Evolutionary conservation across 2,113 vertebrate genomes (phyloP), one percentile per base, ranked within the genome.

Genomic region (Laterallus jamaicensis): DNA sequence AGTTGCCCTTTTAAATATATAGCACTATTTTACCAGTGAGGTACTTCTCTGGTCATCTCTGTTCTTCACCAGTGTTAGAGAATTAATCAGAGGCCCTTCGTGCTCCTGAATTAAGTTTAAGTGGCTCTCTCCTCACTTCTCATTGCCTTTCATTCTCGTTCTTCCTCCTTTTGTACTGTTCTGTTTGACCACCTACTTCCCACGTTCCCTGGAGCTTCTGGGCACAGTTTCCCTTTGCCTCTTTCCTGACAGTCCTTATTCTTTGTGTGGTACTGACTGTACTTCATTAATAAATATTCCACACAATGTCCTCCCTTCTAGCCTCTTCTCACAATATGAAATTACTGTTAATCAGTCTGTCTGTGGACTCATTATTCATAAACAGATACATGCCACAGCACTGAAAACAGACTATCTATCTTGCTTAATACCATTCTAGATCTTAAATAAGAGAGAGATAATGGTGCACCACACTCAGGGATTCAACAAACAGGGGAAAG

Each of bases 331-430:
- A 82, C 63, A 55, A 12, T 32, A 75, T 68, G 74, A 95, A 93
- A 94, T 58, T 24, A 42, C 75, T 35, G 1, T 69, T 93, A 91
- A 88, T 90, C 80, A 71, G 66, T 42, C 76, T 42, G 32, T 64
- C 63, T 79, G 39, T 31, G 82, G 70, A 15, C 71, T 85, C 90
- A 91, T 96, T 86, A 93, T 69, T 97, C 92, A 82, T 49, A 94
- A 94, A 80, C 21, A 93, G 94, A 82, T 47, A 44, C 42, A 76
- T 49, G 90, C n/a, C 95, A 77, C 58, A 82, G 55, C 40, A 35
- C 76, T 64, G 60, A 59, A 84, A 90, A 92, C 54, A 86, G 64
- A 84, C 75, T 64, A 86, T 95, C 92, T 80, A 16, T 97, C 94
- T 97, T 92, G 80, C 92, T 95, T 58, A 85, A 80, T 56, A 64